Percentiles rank a stretch among this genome's conserved stretches.
phyloP scores from a whole-genome alignment of 2,113 vertebrate genomes.

The Syrmaticus mikado region DNA sequence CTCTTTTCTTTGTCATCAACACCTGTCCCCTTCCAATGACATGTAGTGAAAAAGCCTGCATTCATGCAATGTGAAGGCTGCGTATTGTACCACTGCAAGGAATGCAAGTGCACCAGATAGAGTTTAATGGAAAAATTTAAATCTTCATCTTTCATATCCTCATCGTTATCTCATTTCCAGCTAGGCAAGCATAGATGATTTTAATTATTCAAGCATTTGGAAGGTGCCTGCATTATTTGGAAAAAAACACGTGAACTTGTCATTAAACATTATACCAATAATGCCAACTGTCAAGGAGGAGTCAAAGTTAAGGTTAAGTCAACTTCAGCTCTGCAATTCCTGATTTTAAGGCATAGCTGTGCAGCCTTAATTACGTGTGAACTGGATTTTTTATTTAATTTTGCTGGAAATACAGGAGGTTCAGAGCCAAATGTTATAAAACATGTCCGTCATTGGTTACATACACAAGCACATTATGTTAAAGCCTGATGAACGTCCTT shows the following conservation, averaged over 20 bases:
- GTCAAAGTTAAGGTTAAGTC: constrained; percentile 53
- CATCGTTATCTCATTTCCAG: constrained; percentile 16
- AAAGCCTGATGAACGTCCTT: constrained; percentile 35
- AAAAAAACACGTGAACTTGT: constrained; percentile 36
- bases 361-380: constrained; percentile 37
- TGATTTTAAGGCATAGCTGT: constrained; percentile 26
- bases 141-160: constrained; percentile 15
- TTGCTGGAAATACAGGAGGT: constrained; percentile 12
- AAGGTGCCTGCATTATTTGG: constrained; percentile 47
- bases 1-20: background rate
- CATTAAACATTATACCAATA: constrained; percentile 40
- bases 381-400: background rate
- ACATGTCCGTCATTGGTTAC: constrained; percentile 21
- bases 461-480: constrained; percentile 31
- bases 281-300: constrained; percentile 27
- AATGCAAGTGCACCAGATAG: background rate
- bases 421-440: constrained; percentile 59
- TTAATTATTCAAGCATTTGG: constrained; percentile 46
- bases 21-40: background rate
- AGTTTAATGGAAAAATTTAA: background rate
- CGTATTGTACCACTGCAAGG: background rate
- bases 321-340: constrained; percentile 30
- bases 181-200: constrained; percentile 5
- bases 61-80: background rate
- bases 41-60: background rate